A percentile compares a stretch with the other conserved stretches of the same genome.
phyloP scores from a whole-genome alignment of 2,797 vertebrate species.

The Pseudochaenichthys georgianus region DNA sequence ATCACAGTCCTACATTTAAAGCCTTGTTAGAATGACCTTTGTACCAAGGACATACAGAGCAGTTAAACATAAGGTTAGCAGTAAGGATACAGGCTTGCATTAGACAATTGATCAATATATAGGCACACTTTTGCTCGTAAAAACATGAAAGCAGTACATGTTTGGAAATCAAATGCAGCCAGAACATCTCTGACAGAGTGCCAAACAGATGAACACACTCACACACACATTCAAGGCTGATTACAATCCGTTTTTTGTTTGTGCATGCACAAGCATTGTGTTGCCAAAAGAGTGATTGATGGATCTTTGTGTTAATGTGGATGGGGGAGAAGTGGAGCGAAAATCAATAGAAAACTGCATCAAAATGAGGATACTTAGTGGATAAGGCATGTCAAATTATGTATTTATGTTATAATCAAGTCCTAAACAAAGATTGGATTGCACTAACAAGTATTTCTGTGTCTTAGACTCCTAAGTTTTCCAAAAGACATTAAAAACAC shows the following conservation, averaged over 20 bases:
- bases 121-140: background rate
- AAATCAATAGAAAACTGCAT: background rate
- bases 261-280: constrained; percentile 3
- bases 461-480: too few species aligned
- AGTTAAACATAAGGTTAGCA: constrained; percentile 28
- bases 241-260: constrained; percentile 30
- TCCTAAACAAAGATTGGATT: constrained; percentile 2
- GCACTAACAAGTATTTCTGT: too few species aligned
- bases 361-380: background rate
- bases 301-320: constrained; percentile 23
- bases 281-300: constrained; percentile 49
- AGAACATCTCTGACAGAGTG: constrained; percentile 44
- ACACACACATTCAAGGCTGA: constrained; percentile 6
- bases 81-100: background rate
- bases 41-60: constrained; percentile 24
- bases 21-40: constrained; percentile 25
- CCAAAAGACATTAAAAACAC: too few species aligned
- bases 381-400: background rate
- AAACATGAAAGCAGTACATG: background rate
- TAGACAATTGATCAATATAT: constrained; percentile 10
- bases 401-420: background rate
- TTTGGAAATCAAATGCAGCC: constrained; percentile 32
- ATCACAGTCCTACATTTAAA: constrained; percentile 26
- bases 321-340: background rate
- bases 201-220: constrained; percentile 37